Percentiles rank a stretch among this genome's conserved stretches.
These are phyloP conservation scores for Meiosimyza platycephala DNA, from an alignment of 2,888 invertebrate species.

Conservation along the genomic window DNA sequence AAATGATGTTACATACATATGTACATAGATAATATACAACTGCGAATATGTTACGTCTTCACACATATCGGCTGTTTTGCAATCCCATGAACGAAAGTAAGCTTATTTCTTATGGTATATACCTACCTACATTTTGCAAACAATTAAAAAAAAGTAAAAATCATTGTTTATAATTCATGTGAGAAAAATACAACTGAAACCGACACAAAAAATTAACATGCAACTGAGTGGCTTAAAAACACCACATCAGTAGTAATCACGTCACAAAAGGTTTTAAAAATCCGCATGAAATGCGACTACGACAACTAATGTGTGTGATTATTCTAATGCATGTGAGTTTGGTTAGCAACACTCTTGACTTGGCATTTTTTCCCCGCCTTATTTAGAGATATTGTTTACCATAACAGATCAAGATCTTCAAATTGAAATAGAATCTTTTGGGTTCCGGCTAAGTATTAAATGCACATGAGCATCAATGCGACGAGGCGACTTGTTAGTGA, in stretches of 20 bases:
- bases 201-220: not conserved
- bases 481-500: too few relatives aligned
- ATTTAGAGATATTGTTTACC: slow-evolving; percentile 3
- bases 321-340: slow-evolving; percentile 12
- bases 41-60: not conserved
- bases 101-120: not conserved
- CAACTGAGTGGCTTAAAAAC: not conserved
- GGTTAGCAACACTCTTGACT: too few relatives aligned
- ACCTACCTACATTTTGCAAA: not conserved
- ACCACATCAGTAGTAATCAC: not conserved
- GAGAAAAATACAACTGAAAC: slow-evolving; percentile 23
- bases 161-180: slow-evolving; percentile 29
- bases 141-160: slow-evolving; percentile 10
- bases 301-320: not conserved
- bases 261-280: slow-evolving; percentile 14
- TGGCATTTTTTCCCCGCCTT: not conserved
- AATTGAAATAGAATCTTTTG: slow-evolving; percentile 30
- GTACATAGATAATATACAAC: not conserved
- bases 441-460: slow-evolving; percentile 31
- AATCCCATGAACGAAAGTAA: slow-evolving; percentile 27
- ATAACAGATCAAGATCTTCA: slow-evolving; percentile 10
- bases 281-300: slow-evolving; percentile 5
- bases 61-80: not conserved
- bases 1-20: slow-evolving; percentile 14
- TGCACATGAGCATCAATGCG: slow-evolving; percentile 5